Evolutionary conservation across 1,140 invertebrate genomes (phyloP).

Genomic region (Philotrypesis tridentata): DNA sequence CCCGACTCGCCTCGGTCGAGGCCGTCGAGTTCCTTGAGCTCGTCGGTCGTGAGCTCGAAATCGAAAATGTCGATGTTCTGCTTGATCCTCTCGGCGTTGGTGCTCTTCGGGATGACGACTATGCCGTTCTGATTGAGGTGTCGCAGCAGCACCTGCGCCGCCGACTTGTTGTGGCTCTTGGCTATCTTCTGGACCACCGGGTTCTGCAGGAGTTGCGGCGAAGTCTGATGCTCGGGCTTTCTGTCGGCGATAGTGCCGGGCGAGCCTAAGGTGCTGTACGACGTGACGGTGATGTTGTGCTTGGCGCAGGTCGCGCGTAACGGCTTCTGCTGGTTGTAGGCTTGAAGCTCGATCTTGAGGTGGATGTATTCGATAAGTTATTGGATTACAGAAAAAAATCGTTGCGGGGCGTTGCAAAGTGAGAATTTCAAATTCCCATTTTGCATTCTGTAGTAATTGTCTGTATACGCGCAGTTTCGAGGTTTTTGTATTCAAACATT

Average conservation of each 20-base stretch:
- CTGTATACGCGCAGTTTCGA: background rate
- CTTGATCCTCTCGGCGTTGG: constrained; percentile 80
- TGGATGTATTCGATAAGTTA: background rate
- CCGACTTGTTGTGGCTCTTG: constrained; percentile 78
- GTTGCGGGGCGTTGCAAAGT: too few species aligned
- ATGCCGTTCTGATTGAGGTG: constrained; percentile 83
- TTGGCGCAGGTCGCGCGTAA: constrained; percentile 83
- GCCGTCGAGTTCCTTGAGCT: constrained; percentile 71
- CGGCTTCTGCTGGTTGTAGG: constrained; percentile 86
- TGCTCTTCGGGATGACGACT: constrained; percentile 89
- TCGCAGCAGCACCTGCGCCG: constrained; percentile 86
- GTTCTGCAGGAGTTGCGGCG: constrained; percentile 81
- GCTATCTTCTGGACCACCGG: constrained; percentile 82
- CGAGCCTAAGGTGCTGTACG: constrained; percentile 88
- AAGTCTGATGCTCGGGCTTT: constrained; percentile 71
- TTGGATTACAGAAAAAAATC: background rate
- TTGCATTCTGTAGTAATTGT: background rate
- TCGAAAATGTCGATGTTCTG: constrained; percentile 78
- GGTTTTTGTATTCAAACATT: background rate
- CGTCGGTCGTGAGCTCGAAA: constrained; percentile 74
- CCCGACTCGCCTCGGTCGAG: constrained; percentile 75
- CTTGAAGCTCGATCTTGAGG: constrained; percentile 84
- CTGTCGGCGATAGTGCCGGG: constrained; percentile 72
- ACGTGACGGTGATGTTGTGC: constrained; percentile 84
- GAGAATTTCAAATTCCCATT: too few species aligned